Evolutionary conservation across 1,140 invertebrate species (phyloP).

Genomic region (Palaemon carinicauda): DNA sequence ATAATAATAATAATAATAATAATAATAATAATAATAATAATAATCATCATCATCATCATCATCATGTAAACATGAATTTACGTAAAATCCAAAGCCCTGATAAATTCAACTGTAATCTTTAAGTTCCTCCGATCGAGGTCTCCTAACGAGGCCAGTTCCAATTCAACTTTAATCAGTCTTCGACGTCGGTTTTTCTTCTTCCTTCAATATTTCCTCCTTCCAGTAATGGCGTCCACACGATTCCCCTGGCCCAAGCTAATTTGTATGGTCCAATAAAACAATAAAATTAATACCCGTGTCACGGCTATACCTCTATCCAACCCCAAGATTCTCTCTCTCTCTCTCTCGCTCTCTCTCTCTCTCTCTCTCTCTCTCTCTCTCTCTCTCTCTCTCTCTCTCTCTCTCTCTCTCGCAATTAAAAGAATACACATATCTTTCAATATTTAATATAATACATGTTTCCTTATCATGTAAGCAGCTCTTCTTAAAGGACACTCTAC

Average conservation of each 20-base stretch:
- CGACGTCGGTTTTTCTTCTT: neutral
- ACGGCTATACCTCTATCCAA: neutral
- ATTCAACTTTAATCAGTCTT: neutral
- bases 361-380: conserved; percentile 43
- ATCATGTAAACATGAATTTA: too few species aligned
- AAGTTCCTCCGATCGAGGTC: too few species aligned
- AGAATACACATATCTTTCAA: too few species aligned
- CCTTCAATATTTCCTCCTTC: neutral
- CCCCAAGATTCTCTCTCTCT: conserved; percentile 25
- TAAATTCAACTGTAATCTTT: too few species aligned
- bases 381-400: conserved; percentile 29
- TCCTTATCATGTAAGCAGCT: too few species aligned
- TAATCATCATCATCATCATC: too few species aligned
- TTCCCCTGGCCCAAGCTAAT: conserved; percentile 7
- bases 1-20: too few species aligned
- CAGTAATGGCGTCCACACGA: conserved; percentile 12
- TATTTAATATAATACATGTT: too few species aligned
- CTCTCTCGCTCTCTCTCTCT: conserved; percentile 40
- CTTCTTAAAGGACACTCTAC: too few species aligned
- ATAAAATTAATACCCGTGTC: conserved; percentile 34
- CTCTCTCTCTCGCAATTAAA: neutral
- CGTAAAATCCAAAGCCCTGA: too few species aligned
- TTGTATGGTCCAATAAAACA: conserved; percentile 27
- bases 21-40: too few species aligned
- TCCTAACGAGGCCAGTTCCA: neutral